A percentile compares a stretch with the other conserved stretches of the same genome.
These are phyloP conservation scores for Paracanthobrama guichenoti DNA, from an alignment of 2,113 vertebrate genomes.

Conservation along the genomic window DNA sequence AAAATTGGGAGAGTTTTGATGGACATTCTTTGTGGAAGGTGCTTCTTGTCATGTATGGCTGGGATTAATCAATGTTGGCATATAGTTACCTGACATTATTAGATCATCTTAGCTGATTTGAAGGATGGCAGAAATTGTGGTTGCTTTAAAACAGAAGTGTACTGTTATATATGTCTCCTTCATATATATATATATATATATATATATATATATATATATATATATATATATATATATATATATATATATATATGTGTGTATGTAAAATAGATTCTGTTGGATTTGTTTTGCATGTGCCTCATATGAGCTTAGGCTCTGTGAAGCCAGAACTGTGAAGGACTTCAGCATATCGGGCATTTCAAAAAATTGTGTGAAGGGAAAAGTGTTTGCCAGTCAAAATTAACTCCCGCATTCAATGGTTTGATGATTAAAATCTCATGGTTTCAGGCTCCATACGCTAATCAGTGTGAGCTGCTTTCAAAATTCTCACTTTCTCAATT, in stretches of 20 bases:
- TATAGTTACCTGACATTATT: neutral
- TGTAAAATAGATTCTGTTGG: neutral
- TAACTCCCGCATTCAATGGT: neutral
- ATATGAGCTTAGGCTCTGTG: neutral
- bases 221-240: too few relatives aligned
- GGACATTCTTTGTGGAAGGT: neutral
- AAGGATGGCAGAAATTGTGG: neutral
- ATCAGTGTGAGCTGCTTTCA: neutral
- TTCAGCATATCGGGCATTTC: neutral
- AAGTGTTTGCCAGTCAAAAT: constrained; percentile 28
- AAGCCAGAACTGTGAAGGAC: constrained; percentile 5
- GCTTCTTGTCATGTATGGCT: constrained; percentile 2
- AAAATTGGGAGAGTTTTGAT: neutral
- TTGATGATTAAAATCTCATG: constrained; percentile 17
- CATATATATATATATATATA: too few relatives aligned
- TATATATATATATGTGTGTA: too few relatives aligned
- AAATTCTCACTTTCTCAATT: constrained; percentile 23
- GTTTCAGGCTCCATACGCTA: constrained; percentile 15
- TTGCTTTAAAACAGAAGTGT: neutral
- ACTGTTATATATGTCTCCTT: too few relatives aligned
- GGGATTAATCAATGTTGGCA: neutral
- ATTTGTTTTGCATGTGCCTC: neutral
- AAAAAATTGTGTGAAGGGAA: constrained; percentile 4
- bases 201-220: too few relatives aligned
- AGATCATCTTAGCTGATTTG: neutral